These are phyloP conservation scores for Cirrhinus mrigala DNA, from an alignment of 2,797 vertebrate species.

Conservation along the genomic window DNA sequence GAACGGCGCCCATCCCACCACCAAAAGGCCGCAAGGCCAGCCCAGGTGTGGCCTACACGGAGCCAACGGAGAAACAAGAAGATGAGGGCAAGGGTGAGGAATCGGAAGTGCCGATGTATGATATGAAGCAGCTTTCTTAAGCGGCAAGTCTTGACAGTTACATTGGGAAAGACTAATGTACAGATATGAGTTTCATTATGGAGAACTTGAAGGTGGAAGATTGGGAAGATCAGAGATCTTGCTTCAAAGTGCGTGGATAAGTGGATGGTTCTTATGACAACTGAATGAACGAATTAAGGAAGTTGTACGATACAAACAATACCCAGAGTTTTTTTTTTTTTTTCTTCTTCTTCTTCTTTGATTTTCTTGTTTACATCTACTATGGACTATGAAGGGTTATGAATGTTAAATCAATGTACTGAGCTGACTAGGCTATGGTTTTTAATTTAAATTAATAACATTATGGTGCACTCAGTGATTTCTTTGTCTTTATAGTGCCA, in stretches of 20 bases:
- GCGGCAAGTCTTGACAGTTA: slow-evolving; percentile 31
- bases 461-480: background rate
- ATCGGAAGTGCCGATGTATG: slow-evolving; percentile 84
- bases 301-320: slow-evolving; percentile 36
- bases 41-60: slow-evolving; percentile 77
- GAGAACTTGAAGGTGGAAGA: slow-evolving; percentile 44
- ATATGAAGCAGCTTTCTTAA: slow-evolving; percentile 91
- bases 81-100: slow-evolving; percentile 80
- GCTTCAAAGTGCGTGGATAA: slow-evolving; percentile 6
- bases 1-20: slow-evolving; percentile 78
- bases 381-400: slow-evolving; percentile 57
- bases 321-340: slow-evolving; percentile 19
- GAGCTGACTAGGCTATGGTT: slow-evolving; percentile 9
- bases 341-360: background rate
- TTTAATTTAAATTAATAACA: slow-evolving; percentile 18
- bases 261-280: slow-evolving; percentile 15
- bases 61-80: slow-evolving; percentile 74
- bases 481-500: background rate
- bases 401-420: slow-evolving; percentile 47
- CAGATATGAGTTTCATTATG: background rate
- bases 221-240: slow-evolving; percentile 47
- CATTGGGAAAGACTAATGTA: slow-evolving; percentile 47
- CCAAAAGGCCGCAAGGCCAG: slow-evolving; percentile 79
- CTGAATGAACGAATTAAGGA: slow-evolving; percentile 41
- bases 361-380: slow-evolving; percentile 58